Evolutionary conservation across 1,140 invertebrate genomes (phyloP), one percentile per base, ranked within the genome.

Genomic region (Drosophila obscura): DNA sequence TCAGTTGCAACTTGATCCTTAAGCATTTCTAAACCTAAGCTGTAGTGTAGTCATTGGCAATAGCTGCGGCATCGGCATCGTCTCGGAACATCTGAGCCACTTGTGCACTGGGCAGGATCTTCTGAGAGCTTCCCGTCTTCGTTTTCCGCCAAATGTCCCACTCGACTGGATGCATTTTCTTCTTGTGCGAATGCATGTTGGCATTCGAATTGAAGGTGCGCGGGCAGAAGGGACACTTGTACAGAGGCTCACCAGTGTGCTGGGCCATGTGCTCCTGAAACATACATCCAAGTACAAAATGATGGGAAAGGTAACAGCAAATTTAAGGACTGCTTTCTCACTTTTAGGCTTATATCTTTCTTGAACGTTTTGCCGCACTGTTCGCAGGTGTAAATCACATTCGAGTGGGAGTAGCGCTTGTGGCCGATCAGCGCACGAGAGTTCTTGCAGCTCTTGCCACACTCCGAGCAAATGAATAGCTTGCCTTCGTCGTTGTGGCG

Each of bases 131-230:
- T 7, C 90, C 90, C 2, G 77, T 78, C 68, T 91, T 91, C 1
- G 88, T 90, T 77, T 83, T 91, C 8, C 90, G 76, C 84, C 83
- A 89, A 41, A 76, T 75, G 45, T 91, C 90, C 83, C 89, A 92
- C 63, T 92, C 91, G 11, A 82, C 62, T 7, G 90, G 91, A 73
- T 92, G 91, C 78, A 88, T 82, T 55, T 88, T 90, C 57, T 92
- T 92, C 43, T 90, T 90, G 60, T 92, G 91, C 4, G 89, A 87
- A 63, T 92, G 91, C 91, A 92, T 92, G 64, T 92, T 92, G 4
- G 90, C 85, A 56, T 90, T 91, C 1, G 85, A 90, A 59, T 91
- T 92, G 48, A 92, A 92, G 3, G 91, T 92, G 43, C 87, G 75
- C 0, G 88, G 69, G 52, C 91, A 92, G 52, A 90, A 91, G 8